Conservation (phyloP, 2,888 invertebrate species). For the Zygaena filipendulae region DNA sequence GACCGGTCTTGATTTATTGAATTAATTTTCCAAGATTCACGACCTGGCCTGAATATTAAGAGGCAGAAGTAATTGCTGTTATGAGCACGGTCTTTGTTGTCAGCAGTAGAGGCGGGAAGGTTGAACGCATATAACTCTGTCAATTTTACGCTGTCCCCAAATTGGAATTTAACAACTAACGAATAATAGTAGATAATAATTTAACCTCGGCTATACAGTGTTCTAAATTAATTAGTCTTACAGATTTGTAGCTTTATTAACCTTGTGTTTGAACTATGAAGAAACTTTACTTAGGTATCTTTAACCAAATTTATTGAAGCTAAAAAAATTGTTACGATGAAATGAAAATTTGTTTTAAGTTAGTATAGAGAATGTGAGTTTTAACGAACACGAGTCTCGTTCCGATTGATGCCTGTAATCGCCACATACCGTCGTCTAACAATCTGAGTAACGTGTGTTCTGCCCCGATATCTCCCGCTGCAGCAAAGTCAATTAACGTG, state of each 20-base stretch:
- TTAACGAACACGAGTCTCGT: no score
- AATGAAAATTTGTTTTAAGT: no score
- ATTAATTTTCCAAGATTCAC: slow-evolving; percentile 57
- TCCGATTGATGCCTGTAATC: no score
- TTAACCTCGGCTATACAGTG: no score
- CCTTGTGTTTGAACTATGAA: no score
- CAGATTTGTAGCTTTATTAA: slow-evolving; percentile 26
- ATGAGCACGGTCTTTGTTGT: slow-evolving; percentile 48
- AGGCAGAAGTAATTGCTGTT: slow-evolving; percentile 52
- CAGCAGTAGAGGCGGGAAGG: slow-evolving; percentile 28
- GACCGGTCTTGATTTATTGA: slow-evolving; percentile 59
- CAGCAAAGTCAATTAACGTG: slow-evolving; percentile 20
- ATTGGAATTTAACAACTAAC: slow-evolving; percentile 37
- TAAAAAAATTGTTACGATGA: no score
- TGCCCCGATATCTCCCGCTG: slow-evolving; percentile 17
- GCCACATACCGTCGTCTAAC: slow-evolving; percentile 23
- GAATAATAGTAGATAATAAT: no score
- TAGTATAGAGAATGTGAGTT: no score
- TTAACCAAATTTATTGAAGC: no score
- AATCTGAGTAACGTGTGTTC: slow-evolving; percentile 24
- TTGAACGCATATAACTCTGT: slow-evolving; percentile 38
- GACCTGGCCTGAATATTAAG: slow-evolving; percentile 48
- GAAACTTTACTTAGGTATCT: no score
- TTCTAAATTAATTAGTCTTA: slow-evolving; percentile 3
- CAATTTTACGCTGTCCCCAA: slow-evolving; percentile 25